Percentiles rank a stretch among this genome's conserved stretches.
These are phyloP conservation scores for Heterodera filipjevi DNA, from an alignment of 2,888 invertebrate species.

Conservation along the genomic window DNA sequence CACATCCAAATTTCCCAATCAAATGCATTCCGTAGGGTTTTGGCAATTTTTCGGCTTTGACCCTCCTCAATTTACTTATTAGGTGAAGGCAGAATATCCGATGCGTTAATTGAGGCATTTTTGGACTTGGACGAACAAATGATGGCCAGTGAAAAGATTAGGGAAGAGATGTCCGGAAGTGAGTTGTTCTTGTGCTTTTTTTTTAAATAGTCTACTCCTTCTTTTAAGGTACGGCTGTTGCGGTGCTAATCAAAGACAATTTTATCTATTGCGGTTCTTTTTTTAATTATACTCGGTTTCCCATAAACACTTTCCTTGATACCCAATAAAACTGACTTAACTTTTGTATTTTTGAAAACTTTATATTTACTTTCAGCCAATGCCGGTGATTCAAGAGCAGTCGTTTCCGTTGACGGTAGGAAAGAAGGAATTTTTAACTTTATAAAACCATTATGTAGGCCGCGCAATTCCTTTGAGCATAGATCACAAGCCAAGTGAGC, in stretches of 20 bases:
- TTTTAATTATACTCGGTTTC: background rate
- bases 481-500: constrained; percentile 84
- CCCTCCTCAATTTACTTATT: constrained; percentile 31
- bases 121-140: constrained; percentile 89
- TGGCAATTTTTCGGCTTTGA: background rate
- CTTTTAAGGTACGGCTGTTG: constrained; percentile 77
- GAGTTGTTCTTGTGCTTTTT: background rate
- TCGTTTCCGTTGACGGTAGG: constrained; percentile 72
- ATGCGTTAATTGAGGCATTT: constrained; percentile 86
- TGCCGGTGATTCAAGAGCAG: constrained; percentile 93
- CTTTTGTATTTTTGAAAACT: background rate
- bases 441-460: constrained; percentile 15
- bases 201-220: background rate
- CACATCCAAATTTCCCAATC: constrained; percentile 84
- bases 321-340: too few relatives aligned
- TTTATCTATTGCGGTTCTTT: constrained; percentile 79
- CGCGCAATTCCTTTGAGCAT: constrained; percentile 26
- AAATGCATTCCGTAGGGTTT: constrained; percentile 32
- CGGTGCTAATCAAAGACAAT: constrained; percentile 76
- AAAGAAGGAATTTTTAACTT: background rate
- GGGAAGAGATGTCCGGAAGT: constrained; percentile 90
- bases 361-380: constrained; percentile 74
- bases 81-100: constrained; percentile 79
- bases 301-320: too few relatives aligned
- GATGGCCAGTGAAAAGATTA: constrained; percentile 81